Evolutionary conservation across 2,888 invertebrate genomes (phyloP), one percentile per base, ranked within the genome.

Genomic region (Peribatodes rhomboidaria): DNA sequence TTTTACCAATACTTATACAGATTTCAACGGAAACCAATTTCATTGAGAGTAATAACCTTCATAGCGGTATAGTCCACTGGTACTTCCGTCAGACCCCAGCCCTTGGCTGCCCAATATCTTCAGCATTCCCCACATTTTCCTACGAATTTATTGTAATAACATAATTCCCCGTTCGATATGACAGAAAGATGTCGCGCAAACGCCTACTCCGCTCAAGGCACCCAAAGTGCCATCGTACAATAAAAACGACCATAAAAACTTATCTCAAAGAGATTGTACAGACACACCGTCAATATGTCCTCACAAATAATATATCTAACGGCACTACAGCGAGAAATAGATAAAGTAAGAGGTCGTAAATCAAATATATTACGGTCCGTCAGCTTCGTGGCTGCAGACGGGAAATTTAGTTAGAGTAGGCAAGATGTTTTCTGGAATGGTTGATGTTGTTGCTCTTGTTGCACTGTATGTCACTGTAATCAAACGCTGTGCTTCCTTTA

Each of bases 241-340:
- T 65, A 65, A 65, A 65, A 65, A 46, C 46, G 46, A 46, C 56
- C 52, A 60, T 65, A 65, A 65, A 60, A 65, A 65, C 60, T 56
- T 65, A 65, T 65, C 60, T 65, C 56, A 27, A 56, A 46, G 52
- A 60, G 65, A 65, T 65, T 64, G 59, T 55, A 64, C 55, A 64
- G 60, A 55, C 64, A 49, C 49, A 65, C 56, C 56, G 65, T 61
- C 60, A 65, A 65, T 65, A 60, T 65, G 65, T 65, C 56, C 50
- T 56, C 52, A 47, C 50, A 61, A 65, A 65, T 61, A 65, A 61
- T 60, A 65, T 56, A 60, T 60, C 39, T 61, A 56, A 65, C 60
- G 56, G 42, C 37, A 39, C 54, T 64, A 46, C 44, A 27, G 58
- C 58, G 47, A 33, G 31, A 64, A 59, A 64, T 59, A 58, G 63